A percentile compares a stretch with the other conserved stretches of the same genome.
Conservation (phyloP, 2,888 invertebrate species). For the Odontothrips loti region DNA sequence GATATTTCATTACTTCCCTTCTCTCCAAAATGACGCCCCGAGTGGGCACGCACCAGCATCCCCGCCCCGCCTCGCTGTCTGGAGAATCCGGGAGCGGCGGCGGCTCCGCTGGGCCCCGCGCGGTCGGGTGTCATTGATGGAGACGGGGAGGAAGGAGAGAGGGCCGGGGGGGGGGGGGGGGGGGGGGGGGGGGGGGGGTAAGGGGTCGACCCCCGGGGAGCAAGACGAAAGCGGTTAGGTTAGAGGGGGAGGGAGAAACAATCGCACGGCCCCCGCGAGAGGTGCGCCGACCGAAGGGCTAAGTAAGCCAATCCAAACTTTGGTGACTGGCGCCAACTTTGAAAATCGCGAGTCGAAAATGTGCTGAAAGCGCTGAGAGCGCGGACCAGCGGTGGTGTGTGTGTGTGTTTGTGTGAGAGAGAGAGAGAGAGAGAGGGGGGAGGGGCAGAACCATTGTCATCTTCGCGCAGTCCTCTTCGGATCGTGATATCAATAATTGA, state of each 20-base stretch:
- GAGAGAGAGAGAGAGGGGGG: too few relatives aligned
- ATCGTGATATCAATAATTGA: too few relatives aligned
- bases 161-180: not conserved
- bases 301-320: constrained; percentile 26
- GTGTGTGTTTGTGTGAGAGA: not conserved
- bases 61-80: too few relatives aligned
- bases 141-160: not conserved
- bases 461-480: too few relatives aligned
- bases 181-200: not conserved
- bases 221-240: not conserved
- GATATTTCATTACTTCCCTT: too few relatives aligned
- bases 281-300: not conserved
- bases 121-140: too few relatives aligned
- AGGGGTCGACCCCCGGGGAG: not conserved
- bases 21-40: too few relatives aligned
- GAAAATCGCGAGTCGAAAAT: constrained; percentile 22
- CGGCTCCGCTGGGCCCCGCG: too few relatives aligned
- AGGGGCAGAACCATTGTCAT: too few relatives aligned
- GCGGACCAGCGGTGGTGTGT: not conserved
- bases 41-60: too few relatives aligned
- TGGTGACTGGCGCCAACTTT: constrained; percentile 2
- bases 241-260: not conserved
- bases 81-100: too few relatives aligned
- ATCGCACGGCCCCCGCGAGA: constrained; percentile 1
- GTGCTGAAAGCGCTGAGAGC: not conserved